Percentiles rank a stretch among this genome's conserved stretches.
phyloP scores from a whole-genome alignment of 2,888 invertebrate genomes.

The Eupsilia transversa region DNA sequence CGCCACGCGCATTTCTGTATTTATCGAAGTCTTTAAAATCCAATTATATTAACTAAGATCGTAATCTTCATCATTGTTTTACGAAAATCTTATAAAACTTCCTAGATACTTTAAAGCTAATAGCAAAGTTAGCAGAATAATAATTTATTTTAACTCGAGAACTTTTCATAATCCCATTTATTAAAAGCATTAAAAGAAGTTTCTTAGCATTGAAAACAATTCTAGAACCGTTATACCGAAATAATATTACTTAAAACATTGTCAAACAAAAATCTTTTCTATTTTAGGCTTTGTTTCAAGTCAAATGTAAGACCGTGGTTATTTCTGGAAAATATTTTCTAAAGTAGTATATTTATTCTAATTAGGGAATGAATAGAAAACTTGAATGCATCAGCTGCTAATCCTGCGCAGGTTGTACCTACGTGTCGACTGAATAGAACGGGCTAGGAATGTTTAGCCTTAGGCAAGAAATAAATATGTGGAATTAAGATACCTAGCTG shows the following conservation, averaged over 20 bases:
- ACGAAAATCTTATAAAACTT: constrained; percentile 15
- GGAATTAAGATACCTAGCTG: constrained; percentile 12
- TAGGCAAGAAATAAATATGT: constrained; percentile 18
- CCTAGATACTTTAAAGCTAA: constrained; percentile 18
- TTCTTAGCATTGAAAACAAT: constrained; percentile 11
- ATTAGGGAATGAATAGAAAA: constrained; percentile 35
- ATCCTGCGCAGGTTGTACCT: constrained; percentile 43
- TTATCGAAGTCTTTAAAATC: neutral
- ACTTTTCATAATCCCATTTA: constrained; percentile 29
- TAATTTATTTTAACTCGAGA: constrained; percentile 17
- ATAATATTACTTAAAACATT: neutral
- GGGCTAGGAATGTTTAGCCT: constrained; percentile 10
- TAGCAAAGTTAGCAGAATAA: constrained; percentile 5
- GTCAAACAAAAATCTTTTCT: neutral
- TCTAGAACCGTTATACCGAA: constrained; percentile 2
- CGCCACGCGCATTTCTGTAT: neutral
- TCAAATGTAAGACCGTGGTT: constrained; percentile 7
- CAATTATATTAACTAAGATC: neutral
- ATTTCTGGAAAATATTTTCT: constrained; percentile 26
- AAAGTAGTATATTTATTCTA: constrained; percentile 23
- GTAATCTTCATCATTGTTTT: neutral
- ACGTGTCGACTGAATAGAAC: constrained; percentile 10
- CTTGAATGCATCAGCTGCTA: constrained; percentile 44
- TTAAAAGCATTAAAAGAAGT: constrained; percentile 12
- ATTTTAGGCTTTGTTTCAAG: neutral